These are phyloP conservation scores for Rhinatrema bivittatum DNA, from an alignment of 2,797 vertebrate genomes.

Conservation along the genomic window DNA sequence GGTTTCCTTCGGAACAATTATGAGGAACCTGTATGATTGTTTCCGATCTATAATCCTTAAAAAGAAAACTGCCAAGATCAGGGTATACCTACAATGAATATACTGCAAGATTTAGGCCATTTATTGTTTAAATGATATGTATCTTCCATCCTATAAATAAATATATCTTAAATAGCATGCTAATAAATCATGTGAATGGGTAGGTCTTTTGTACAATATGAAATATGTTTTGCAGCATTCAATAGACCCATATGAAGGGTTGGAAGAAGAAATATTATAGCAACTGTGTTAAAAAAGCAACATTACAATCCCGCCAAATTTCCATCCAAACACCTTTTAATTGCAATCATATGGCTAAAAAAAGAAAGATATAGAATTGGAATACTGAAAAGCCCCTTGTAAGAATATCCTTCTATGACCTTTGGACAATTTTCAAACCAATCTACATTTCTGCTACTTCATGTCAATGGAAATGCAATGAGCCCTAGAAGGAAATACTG, in stretches of 20 bases:
- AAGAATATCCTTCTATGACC: slow-evolving; percentile 18
- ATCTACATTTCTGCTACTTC: slow-evolving; percentile 14
- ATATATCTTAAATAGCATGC: slow-evolving; percentile 20
- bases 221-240: slow-evolving; percentile 32
- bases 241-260: slow-evolving; percentile 21
- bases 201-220: slow-evolving; percentile 13
- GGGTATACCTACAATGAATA: no score
- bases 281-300: no score
- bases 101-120: no score
- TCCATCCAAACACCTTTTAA: slow-evolving; percentile 8
- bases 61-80: no score
- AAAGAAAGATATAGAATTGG: not conserved
- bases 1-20: no score
- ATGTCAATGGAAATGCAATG: slow-evolving; percentile 15
- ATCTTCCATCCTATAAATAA: slow-evolving; percentile 18
- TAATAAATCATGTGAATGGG: slow-evolving; percentile 30
- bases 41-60: no score
- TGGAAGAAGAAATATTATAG: slow-evolving; percentile 10
- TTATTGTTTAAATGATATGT: no score
- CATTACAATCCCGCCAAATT: slow-evolving; percentile 2
- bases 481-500: slow-evolving; percentile 2
- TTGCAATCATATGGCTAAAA: slow-evolving; percentile 1
- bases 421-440: slow-evolving; percentile 14
- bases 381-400: slow-evolving; percentile 3
- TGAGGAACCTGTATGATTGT: no score